phyloP scores from a whole-genome alignment of 1,140 invertebrate genomes.

The Cyphomyrmex costatus region DNA sequence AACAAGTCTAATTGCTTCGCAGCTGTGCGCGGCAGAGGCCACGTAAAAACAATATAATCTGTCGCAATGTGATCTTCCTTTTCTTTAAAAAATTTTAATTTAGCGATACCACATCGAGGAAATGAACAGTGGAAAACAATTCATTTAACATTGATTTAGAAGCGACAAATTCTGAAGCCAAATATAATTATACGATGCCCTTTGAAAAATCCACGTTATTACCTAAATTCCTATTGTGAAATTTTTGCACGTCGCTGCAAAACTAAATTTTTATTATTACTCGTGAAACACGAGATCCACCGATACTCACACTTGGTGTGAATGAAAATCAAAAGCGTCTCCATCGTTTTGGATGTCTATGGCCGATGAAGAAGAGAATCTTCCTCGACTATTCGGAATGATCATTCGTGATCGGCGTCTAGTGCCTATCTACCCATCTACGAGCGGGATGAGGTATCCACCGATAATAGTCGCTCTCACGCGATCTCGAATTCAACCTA shows the following conservation, averaged over 20 bases:
- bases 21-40: not conserved
- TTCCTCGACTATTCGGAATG: constrained; percentile 55
- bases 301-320: too few relatives aligned
- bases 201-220: not conserved
- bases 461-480: constrained; percentile 73
- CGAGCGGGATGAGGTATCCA: constrained; percentile 57
- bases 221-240: not conserved
- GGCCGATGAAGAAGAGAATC: constrained; percentile 43
- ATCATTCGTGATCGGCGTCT: constrained; percentile 71
- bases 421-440: constrained; percentile 66
- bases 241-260: not conserved
- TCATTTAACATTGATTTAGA: not conserved
- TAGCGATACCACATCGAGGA: not conserved
- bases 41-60: constrained; percentile 30
- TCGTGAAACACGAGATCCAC: not conserved
- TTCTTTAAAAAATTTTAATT: constrained; percentile 25
- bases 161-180: not conserved
- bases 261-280: not conserved
- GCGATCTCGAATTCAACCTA: constrained; percentile 75
- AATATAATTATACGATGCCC: not conserved
- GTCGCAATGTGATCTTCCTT: not conserved
- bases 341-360: constrained; percentile 19
- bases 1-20: constrained; percentile 55
- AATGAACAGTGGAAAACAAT: not conserved
- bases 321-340: constrained; percentile 45